Conservation (phyloP, 2,888 invertebrate genomes). For the Himalopsyche kuldschensis region DNA sequence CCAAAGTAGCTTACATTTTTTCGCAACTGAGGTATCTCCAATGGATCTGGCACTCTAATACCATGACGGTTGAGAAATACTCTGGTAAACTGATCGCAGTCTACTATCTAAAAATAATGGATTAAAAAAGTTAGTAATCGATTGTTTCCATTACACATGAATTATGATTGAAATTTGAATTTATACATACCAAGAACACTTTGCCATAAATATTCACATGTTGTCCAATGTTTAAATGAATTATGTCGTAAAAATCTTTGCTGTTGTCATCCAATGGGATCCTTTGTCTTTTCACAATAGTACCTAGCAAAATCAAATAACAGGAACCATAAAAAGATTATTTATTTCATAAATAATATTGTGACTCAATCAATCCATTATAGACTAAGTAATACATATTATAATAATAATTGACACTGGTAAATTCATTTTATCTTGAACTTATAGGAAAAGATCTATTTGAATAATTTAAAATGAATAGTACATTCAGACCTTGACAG, state of each 20-base stretch:
- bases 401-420: too few relatives aligned
- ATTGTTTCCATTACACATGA: neutral
- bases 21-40: slow-evolving; percentile 56
- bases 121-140: neutral
- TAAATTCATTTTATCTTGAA: neutral
- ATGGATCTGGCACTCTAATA: slow-evolving; percentile 76
- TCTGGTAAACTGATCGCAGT: slow-evolving; percentile 86
- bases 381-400: too few relatives aligned
- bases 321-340: neutral
- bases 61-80: slow-evolving; percentile 83
- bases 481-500: slow-evolving; percentile 67
- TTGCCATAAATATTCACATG: slow-evolving; percentile 81
- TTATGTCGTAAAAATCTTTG: slow-evolving; percentile 77
- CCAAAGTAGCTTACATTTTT: neutral
- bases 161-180: neutral
- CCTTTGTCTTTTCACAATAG: slow-evolving; percentile 79
- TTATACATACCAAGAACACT: slow-evolving; percentile 58
- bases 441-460: neutral
- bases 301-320: slow-evolving; percentile 57
- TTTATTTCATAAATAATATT: too few relatives aligned
- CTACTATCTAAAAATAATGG: slow-evolving; percentile 66
- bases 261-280: slow-evolving; percentile 78
- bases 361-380: too few relatives aligned
- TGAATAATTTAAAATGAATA: neutral
- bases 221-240: slow-evolving; percentile 84